These are phyloP conservation scores for Apamea anceps DNA, from an alignment of 2,888 invertebrate genomes.

Conservation along the genomic window DNA sequence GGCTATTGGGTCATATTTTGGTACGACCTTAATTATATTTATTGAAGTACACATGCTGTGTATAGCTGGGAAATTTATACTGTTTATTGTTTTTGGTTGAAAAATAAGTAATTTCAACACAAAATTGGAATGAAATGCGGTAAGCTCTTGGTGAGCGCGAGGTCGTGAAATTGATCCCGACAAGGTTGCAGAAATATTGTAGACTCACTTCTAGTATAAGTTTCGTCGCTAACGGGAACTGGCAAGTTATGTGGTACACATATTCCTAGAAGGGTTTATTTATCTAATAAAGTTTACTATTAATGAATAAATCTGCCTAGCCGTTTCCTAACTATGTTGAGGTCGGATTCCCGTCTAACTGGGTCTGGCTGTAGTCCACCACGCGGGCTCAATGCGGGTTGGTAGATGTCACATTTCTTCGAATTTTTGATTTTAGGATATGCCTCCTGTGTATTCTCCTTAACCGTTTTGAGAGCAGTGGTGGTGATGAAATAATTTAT, in stretches of 20 bases:
- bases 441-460: too few relatives aligned
- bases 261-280: neutral
- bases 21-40: slow-evolving; percentile 70
- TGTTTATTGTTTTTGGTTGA: slow-evolving; percentile 20
- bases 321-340: neutral
- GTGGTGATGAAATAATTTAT: too few relatives aligned
- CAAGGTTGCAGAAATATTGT: neutral
- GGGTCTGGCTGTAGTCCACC: too few relatives aligned
- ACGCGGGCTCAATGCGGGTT: too few relatives aligned
- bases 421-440: too few relatives aligned
- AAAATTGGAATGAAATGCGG: slow-evolving; percentile 7
- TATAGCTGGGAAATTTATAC: slow-evolving; percentile 14
- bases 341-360: neutral
- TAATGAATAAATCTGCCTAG: neutral
- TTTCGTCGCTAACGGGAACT: slow-evolving; percentile 12
- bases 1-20: slow-evolving; percentile 68
- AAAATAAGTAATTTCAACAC: slow-evolving; percentile 5
- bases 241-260: neutral
- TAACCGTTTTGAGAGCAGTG: too few relatives aligned
- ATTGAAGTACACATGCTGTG: slow-evolving; percentile 50
- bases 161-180: slow-evolving; percentile 21
- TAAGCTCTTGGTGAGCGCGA: slow-evolving; percentile 18
- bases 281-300: neutral
- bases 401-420: too few relatives aligned
- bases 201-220: neutral